These are phyloP conservation scores for Drosophila setosimentum DNA, from an alignment of 2,888 invertebrate genomes.

Conservation along the genomic window DNA sequence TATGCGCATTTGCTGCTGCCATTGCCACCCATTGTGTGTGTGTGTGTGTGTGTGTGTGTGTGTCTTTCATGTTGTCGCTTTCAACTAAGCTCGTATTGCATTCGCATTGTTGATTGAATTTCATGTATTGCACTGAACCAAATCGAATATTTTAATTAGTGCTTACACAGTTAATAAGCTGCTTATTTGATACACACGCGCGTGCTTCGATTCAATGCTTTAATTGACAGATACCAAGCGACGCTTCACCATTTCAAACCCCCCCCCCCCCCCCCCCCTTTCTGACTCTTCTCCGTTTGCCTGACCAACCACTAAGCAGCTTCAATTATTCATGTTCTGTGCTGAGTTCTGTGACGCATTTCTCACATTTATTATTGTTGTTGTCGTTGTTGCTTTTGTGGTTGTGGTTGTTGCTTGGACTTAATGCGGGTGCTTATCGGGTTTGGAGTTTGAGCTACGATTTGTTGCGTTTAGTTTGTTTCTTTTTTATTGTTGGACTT, in stretches of 20 bases:
- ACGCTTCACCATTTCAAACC: conserved; percentile 11
- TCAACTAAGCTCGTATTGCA: conserved; percentile 30
- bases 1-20: neutral
- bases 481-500: conserved; percentile 31
- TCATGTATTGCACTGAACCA: conserved; percentile 19
- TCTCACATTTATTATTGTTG: conserved; percentile 14
- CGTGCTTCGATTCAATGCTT: conserved; percentile 16
- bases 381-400: neutral
- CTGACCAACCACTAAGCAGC: conserved; percentile 42
- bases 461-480: conserved; percentile 37
- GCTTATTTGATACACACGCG: conserved; percentile 9
- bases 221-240: conserved; percentile 51
- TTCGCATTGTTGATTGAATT: conserved; percentile 8
- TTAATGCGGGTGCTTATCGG: conserved; percentile 58
- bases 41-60: neutral
- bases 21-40: neutral
- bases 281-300: neutral
- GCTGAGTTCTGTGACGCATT: conserved; percentile 50
- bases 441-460: conserved; percentile 52
- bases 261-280: neutral
- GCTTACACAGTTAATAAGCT: conserved; percentile 16
- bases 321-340: conserved; percentile 63
- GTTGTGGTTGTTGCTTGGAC: conserved; percentile 6
- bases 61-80: conserved; percentile 16
- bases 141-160: conserved; percentile 40